A percentile compares a stretch with the other conserved stretches of the same genome.
Evolutionary conservation across 2,888 invertebrate genomes (phyloP).

Genomic region (Margaritifera margaritifera): DNA sequence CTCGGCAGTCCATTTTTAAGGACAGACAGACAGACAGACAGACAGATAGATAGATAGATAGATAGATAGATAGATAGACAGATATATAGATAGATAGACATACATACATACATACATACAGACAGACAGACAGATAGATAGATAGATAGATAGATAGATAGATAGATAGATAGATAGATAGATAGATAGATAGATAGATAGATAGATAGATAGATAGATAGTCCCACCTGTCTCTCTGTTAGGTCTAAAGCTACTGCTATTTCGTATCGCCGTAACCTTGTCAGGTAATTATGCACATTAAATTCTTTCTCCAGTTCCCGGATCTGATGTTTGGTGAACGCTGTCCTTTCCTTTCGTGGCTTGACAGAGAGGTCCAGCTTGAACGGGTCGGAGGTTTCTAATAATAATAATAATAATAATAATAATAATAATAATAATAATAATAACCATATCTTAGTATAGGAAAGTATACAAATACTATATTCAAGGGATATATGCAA

Average conservation of each 20-base stretch:
- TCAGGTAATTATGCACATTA: slow-evolving; percentile 89
- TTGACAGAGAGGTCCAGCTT: slow-evolving; percentile 64
- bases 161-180: too few species aligned
- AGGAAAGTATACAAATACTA: background rate
- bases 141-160: too few species aligned
- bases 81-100: too few species aligned
- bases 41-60: too few species aligned
- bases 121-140: too few species aligned
- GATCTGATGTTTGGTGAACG: slow-evolving; percentile 92
- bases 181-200: too few species aligned
- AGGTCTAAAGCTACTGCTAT: slow-evolving; percentile 92
- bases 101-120: too few species aligned
- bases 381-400: slow-evolving; percentile 57
- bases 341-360: slow-evolving; percentile 87
- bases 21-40: too few species aligned
- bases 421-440: slow-evolving; percentile 3
- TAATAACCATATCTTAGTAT: background rate
- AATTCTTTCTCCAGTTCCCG: slow-evolving; percentile 91
- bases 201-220: too few species aligned
- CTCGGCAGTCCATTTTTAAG: too few species aligned
- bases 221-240: slow-evolving; percentile 87
- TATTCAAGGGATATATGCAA: background rate
- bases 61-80: too few species aligned
- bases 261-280: slow-evolving; percentile 90
- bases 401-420: slow-evolving; percentile 11